Percentiles rank a stretch among this genome's conserved stretches.
Conservation (phyloP, 2,888 invertebrate species). For the Drosophila paramelanica region DNA sequence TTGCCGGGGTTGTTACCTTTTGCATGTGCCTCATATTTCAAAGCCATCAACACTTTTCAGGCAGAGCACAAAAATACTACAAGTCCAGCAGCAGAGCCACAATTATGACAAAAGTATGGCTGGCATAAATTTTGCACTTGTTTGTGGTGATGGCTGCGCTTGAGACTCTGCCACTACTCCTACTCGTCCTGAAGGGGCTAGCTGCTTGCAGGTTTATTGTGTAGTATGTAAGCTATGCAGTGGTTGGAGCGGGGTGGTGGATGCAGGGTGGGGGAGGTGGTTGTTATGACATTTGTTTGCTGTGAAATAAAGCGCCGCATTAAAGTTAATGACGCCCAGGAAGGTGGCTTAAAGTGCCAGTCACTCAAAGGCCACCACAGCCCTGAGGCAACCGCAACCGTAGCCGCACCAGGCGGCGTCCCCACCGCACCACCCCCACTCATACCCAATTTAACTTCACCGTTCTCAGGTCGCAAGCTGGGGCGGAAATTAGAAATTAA, state of each 20-base stretch:
- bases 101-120: conserved; percentile 80
- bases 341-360: conserved; percentile 77
- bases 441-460: conserved; percentile 47
- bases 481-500: conserved; percentile 80
- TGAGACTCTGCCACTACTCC: conserved; percentile 12
- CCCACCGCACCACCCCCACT: conserved; percentile 25
- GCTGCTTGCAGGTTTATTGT: conserved; percentile 5
- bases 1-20: conserved; percentile 61
- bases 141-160: conserved; percentile 39
- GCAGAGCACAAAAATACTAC: conserved; percentile 40
- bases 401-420: conserved; percentile 35
- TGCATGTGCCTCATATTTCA: conserved; percentile 76
- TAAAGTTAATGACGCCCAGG: conserved; percentile 80
- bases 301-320: conserved; percentile 78
- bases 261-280: conserved; percentile 24
- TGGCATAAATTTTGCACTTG: conserved; percentile 78
- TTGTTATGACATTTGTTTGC: conserved; percentile 80
- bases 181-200: conserved; percentile 1
- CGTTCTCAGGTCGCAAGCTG: conserved; percentile 51
- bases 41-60: conserved; percentile 77
- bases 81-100: conserved; percentile 72
- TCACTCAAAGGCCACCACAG: conserved; percentile 59
- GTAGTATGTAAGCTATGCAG: background rate
- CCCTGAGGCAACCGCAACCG: conserved; percentile 54
- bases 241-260: background rate